Base-by-base conservation (phyloP, 2,797 vertebrate genomes). In the Garrulus glandarius region DNA sequence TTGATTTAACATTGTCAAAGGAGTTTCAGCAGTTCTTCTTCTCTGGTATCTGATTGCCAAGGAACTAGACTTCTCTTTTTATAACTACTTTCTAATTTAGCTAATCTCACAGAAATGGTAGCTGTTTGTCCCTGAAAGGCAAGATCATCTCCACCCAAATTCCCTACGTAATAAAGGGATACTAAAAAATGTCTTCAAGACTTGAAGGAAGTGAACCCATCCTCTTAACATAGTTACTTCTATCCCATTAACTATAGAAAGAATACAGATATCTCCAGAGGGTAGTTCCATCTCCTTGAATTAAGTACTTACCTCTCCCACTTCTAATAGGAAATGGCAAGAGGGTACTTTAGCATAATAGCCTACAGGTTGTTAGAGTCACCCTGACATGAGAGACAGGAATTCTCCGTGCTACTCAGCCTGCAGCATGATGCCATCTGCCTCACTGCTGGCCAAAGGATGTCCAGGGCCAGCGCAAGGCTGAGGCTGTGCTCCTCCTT, bases 241-340 rank as follows among this genome's bases (percentile, higher is more conserved):
- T 89, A 11, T 80, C 12, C 68, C 30, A 60, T 95, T 91, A 85
- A 75, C 46, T 84, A 5, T 68, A 36, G 80, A 63, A 91, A 70
- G 87, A 87, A 76, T 55, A 13, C 14, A 78, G 30, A 37, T 15
- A 27, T 57, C 76, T 95, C 89, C 37, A 68, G 89, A 69, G 72
- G n/a, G n/a, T 86, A 64, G 37, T 89, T 89, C 59, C 75, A 9
- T 92, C 92, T 94, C 37, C 76, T 91, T 83, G 69, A 81, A 83
- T 85, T 74, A 89, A 68, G 26, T 57, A 64, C 19, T 30, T 91
- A 41, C 53, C 39, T 94, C 46, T 95, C 46, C 27, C 30, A 18
- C 26, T 75, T 68, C 34, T 64, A 60, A 74, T 39, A 75, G 43
- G 49, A 92, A 92, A 49, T 67, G 87, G 59, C 92, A 92, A 80